Percentiles rank a stretch among this genome's conserved stretches.
phyloP scores from a whole-genome alignment of 2,888 invertebrate species.

The Leucoma salicis region DNA sequence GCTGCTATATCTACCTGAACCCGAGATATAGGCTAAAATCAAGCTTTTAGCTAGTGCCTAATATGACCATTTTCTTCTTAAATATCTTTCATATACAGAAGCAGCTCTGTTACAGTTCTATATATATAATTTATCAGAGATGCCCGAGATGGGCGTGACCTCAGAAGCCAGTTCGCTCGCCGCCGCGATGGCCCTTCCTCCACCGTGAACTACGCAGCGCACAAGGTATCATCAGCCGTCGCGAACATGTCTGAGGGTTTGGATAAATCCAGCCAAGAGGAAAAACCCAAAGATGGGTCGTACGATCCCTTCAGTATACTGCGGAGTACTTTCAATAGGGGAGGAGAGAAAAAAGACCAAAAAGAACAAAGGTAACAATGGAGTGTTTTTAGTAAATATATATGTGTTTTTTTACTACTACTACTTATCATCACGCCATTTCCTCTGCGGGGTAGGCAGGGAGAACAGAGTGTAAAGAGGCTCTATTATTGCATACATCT shows the following conservation, averaged over 20 bases:
- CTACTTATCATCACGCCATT: too few relatives aligned
- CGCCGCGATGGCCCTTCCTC: constrained; percentile 51
- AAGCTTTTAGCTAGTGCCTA: too few relatives aligned
- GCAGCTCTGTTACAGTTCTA: too few relatives aligned
- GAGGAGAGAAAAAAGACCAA: constrained; percentile 36
- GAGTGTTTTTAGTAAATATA: neutral
- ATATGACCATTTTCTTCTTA: too few relatives aligned
- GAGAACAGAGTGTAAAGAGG: too few relatives aligned
- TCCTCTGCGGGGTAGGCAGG: too few relatives aligned
- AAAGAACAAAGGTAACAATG: constrained; percentile 21
- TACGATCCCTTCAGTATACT: constrained; percentile 68
- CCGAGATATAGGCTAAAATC: too few relatives aligned
- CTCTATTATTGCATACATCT: too few relatives aligned
- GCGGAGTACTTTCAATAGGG: constrained; percentile 62
- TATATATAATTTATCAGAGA: too few relatives aligned
- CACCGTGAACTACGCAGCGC: constrained; percentile 38
- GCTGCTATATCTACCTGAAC: too few relatives aligned
- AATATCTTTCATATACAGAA: too few relatives aligned
- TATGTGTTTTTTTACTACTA: too few relatives aligned
- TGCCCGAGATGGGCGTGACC: constrained; percentile 14
- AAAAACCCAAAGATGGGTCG: constrained; percentile 33
- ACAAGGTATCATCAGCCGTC: constrained; percentile 46
- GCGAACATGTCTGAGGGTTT: constrained; percentile 34
- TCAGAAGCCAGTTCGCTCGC: constrained; percentile 12
- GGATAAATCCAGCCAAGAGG: constrained; percentile 14